Conservation (phyloP, 2,888 invertebrate genomes). For the Drosophila neoperkinsi region DNA sequence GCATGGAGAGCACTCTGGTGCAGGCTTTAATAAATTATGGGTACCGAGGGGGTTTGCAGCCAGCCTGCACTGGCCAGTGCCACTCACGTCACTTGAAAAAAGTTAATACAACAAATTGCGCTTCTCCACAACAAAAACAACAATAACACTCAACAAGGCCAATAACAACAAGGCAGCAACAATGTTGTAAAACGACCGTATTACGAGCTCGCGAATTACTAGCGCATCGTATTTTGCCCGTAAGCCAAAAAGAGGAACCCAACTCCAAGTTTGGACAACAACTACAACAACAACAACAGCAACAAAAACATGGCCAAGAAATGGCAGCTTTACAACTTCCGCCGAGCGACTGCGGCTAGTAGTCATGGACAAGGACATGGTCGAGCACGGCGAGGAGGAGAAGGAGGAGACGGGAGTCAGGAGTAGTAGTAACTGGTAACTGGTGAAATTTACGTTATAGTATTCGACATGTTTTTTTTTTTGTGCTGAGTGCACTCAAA, state of each 20-base stretch:
- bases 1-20: conserved; percentile 75
- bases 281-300: conserved; percentile 25
- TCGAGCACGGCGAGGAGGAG: not conserved
- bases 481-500: conserved; percentile 28
- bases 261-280: conserved; percentile 27
- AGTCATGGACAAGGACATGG: conserved; percentile 20
- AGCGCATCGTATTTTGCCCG: conserved; percentile 50
- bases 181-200: conserved; percentile 71
- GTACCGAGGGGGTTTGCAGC: conserved; percentile 26
- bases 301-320: conserved; percentile 68
- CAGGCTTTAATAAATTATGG: conserved; percentile 82
- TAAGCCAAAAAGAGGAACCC: conserved; percentile 50
- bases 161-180: conserved; percentile 54
- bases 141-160: conserved; percentile 54
- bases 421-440: conserved; percentile 25
- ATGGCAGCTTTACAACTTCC: conserved; percentile 84
- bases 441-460: conserved; percentile 57
- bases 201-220: conserved; percentile 81
- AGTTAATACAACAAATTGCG: conserved; percentile 79
- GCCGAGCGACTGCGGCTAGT: conserved; percentile 56
- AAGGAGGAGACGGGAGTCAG: not conserved
- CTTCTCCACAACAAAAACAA: conserved; percentile 53
- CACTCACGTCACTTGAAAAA: conserved; percentile 74
- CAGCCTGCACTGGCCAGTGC: conserved; percentile 37
- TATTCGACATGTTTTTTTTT: conserved; percentile 36